phyloP scores from a whole-genome alignment of 2,888 invertebrate genomes.

The Phasia obesa region DNA sequence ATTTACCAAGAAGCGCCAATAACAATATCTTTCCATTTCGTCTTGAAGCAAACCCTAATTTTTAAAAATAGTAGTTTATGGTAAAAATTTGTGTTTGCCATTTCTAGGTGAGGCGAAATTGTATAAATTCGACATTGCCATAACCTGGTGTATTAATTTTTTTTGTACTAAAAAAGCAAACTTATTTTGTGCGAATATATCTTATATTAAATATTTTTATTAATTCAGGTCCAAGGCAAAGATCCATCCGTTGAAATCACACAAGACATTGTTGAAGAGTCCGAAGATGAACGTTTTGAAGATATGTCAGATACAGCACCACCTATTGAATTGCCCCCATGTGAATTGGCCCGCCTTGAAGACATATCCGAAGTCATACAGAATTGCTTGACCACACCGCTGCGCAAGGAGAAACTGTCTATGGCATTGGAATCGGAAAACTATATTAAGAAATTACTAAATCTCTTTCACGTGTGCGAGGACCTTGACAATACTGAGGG shows the following conservation, averaged over 20 bases:
- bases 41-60: too few species aligned
- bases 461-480: constrained; percentile 98
- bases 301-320: constrained; percentile 97
- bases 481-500: constrained; percentile 97
- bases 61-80: too few species aligned
- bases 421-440: constrained; percentile 96
- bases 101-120: too few species aligned
- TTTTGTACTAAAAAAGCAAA: too few species aligned
- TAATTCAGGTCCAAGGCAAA: constrained; percentile 94
- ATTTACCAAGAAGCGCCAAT: too few species aligned
- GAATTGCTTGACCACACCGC: constrained; percentile 93
- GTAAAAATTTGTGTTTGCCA: too few species aligned
- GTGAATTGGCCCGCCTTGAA: constrained; percentile 95
- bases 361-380: constrained; percentile 97
- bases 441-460: constrained; percentile 96
- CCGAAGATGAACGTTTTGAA: constrained; percentile 98
- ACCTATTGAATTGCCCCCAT: constrained; percentile 96
- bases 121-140: too few species aligned
- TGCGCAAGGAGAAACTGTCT: constrained; percentile 96
- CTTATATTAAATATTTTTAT: too few species aligned
- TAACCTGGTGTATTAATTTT: too few species aligned
- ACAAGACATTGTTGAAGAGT: constrained; percentile 97
- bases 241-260: constrained; percentile 99
- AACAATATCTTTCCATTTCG: too few species aligned
- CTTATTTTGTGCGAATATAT: too few species aligned